phyloP scores from a whole-genome alignment of 1,140 invertebrate species.

The Lepidostoma basale region DNA sequence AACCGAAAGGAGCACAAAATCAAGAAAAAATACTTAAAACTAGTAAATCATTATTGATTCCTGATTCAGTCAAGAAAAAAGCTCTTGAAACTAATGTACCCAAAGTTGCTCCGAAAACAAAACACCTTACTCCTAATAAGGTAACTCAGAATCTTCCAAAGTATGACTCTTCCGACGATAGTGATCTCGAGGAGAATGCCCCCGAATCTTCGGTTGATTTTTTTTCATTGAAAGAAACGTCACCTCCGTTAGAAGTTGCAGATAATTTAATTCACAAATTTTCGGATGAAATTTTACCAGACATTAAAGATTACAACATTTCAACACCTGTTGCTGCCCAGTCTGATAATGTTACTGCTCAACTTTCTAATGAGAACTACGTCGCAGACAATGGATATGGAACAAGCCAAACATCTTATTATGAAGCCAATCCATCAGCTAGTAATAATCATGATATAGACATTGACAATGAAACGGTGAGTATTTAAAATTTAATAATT shows the following conservation, averaged over 20 bases:
- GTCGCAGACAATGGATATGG: too few relatives aligned
- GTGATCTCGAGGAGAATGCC: constrained; percentile 55
- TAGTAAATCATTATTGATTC: background rate
- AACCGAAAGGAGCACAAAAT: constrained; percentile 55
- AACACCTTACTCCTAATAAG: too few relatives aligned
- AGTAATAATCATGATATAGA: constrained; percentile 1
- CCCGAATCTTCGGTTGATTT: constrained; percentile 58
- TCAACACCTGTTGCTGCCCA: background rate
- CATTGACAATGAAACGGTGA: constrained; percentile 57
- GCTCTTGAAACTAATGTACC: background rate
- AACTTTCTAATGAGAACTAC: background rate
- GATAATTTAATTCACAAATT: background rate
- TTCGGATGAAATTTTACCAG: background rate
- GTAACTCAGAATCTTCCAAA: constrained; percentile 3
- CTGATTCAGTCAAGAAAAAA: constrained; percentile 22
- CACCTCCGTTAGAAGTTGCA: background rate
- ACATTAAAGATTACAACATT: background rate
- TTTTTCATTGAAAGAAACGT: constrained; percentile 60
- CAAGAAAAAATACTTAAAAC: constrained; percentile 39
- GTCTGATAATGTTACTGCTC: background rate
- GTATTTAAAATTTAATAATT: constrained; percentile 43
- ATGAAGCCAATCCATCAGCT: background rate
- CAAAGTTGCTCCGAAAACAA: background rate
- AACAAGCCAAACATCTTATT: background rate
- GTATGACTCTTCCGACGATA: constrained; percentile 53